Evolutionary conservation across 1,140 invertebrate species (phyloP).

Genomic region (Diachasma alloeum): DNA sequence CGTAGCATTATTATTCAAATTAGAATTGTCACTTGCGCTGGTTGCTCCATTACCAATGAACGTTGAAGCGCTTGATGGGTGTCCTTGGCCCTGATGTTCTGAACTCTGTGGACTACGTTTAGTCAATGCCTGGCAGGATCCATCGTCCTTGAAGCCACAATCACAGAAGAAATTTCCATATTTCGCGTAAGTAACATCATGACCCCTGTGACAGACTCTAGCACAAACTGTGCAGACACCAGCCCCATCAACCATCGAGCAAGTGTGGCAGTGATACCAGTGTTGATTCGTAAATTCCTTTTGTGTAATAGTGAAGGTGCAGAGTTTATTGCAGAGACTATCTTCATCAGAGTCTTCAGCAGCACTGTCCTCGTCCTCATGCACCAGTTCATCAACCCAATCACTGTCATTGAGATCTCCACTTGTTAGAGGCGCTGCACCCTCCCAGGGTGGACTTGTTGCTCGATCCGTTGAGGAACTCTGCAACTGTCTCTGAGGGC

Average conservation of each 20-base stretch:
- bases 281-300: constrained; percentile 99
- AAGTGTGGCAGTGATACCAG: constrained; percentile 98
- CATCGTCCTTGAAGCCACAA: constrained; percentile 95
- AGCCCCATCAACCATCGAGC: constrained; percentile 97
- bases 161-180: constrained; percentile 99
- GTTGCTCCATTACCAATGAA: constrained; percentile 39
- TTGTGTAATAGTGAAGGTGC: constrained; percentile 95
- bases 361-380: constrained; percentile 90
- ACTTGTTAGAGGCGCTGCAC: constrained; percentile 69
- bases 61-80: not conserved
- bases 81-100: constrained; percentile 53
- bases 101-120: constrained; percentile 73
- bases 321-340: constrained; percentile 91
- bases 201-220: constrained; percentile 93
- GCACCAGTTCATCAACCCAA: constrained; percentile 81
- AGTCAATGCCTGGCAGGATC: constrained; percentile 77
- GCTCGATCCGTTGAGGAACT: constrained; percentile 66
- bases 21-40: constrained; percentile 38
- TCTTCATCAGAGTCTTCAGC: constrained; percentile 97
- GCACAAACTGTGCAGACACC: constrained; percentile 98
- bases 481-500: constrained; percentile 55
- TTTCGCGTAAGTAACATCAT: constrained; percentile 98
- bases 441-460: constrained; percentile 80
- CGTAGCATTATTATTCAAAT: constrained; percentile 34
- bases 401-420: constrained; percentile 81